Evolutionary conservation across 2,888 invertebrate species (phyloP), one percentile per base, ranked within the genome.

Genomic region (Drosophila mettleri): DNA sequence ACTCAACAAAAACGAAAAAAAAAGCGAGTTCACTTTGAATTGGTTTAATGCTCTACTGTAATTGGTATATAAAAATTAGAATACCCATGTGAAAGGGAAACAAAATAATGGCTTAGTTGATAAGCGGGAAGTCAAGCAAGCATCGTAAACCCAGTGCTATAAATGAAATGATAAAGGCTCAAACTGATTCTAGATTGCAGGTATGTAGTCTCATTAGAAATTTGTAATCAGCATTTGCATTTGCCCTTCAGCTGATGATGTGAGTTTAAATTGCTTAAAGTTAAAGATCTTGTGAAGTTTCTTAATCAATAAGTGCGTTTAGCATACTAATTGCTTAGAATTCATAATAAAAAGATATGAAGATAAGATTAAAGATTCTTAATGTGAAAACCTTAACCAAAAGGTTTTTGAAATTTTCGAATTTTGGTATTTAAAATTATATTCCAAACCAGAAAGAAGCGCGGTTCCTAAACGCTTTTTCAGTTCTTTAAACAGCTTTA

Each of bases 1-100:
- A 24, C 60, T 39, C n/a, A 59, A 74, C 71, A 7, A 45, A 45
- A 61, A 41, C 20, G 16, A 48, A 45, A 45, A 61, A 41, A 41
- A 27, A 48, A 48, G n/a, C 59, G 48, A 73, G 80, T 66, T 76
- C 49, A 69, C 77, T 66, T 73, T 48, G 48, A 36, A 41, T 69
- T 46, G 33, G 51, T 58, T 68, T 59, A 61, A 41, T 49, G 62
- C 55, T 33, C 43, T 36, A 16, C 16, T 10, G 51, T 72, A 74
- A 74, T 74, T 76, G 77, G 58, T 41, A 22, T 31, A 61, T 58
- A 55, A 41, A 67, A 67, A 71, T 76, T 62, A 68, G 77, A 76
- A 74, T 76, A 68, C 27, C 46, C 43, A 68, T 63, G 68, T 38
- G 55, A 68, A 63, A 63, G 29, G 55, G 34, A 55, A 45, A 16